Conservation (phyloP, 1,140 invertebrate genomes). For the Lepidurus packardi region DNA sequence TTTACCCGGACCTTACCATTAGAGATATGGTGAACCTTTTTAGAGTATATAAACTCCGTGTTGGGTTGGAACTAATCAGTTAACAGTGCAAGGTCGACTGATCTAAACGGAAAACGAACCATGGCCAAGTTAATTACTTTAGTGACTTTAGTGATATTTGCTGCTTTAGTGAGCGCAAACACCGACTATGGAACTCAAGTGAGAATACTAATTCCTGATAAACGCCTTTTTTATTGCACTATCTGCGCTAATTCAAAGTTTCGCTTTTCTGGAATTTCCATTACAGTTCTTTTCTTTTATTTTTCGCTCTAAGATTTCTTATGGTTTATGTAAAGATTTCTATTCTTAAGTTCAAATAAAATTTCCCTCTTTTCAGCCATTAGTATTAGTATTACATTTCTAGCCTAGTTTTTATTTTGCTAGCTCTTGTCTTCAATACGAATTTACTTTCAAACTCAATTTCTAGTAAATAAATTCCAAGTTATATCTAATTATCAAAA, state of each 20-base stretch:
- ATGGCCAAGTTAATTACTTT: constrained; percentile 1
- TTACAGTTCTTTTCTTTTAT: too few species aligned
- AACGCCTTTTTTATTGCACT: not conserved
- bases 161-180: not conserved
- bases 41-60: not conserved
- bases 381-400: too few species aligned
- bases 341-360: too few species aligned
- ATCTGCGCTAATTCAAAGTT: not conserved
- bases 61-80: not conserved
- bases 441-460: not conserved
- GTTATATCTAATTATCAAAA: not conserved
- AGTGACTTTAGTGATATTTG: not conserved
- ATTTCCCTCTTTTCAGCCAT: too few species aligned
- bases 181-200: not conserved
- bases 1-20: not conserved
- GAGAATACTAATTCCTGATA: not conserved
- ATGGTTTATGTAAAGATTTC: too few species aligned
- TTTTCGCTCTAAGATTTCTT: too few species aligned
- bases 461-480: not conserved
- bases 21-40: not conserved
- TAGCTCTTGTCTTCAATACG: too few species aligned
- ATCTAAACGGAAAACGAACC: not conserved
- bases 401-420: too few species aligned
- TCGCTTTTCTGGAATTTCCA: not conserved
- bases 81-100: not conserved